Conservation (phyloP, 2,113 vertebrate species). For the Ancistrus triradiatus region DNA sequence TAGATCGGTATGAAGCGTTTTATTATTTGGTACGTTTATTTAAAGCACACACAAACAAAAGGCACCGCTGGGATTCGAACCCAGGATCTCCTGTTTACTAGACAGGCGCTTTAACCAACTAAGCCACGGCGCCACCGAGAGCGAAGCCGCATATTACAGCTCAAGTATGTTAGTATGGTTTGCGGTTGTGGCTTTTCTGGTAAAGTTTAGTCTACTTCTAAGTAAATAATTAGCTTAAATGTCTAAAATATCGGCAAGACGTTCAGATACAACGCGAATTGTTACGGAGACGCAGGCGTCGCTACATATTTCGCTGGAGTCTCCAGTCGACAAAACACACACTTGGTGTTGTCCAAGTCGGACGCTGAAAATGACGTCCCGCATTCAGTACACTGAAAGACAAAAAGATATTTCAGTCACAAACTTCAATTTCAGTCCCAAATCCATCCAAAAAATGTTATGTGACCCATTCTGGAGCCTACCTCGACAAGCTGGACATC, state of each 20-base stretch:
- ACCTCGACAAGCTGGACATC: constrained; percentile 61
- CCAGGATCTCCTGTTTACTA: constrained; percentile 57
- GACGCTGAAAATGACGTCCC: constrained; percentile 43
- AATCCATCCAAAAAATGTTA: neutral
- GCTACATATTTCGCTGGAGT: constrained; percentile 31
- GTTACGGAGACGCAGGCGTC: constrained; percentile 28
- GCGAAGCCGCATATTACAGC: neutral
- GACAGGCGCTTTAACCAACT: constrained; percentile 56
- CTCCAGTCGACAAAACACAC: constrained; percentile 52
- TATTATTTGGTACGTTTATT: too few relatives aligned
- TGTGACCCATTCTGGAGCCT: neutral
- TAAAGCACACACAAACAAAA: constrained; percentile 13
- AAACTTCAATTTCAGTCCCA: too few relatives aligned
- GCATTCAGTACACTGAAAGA: constrained; percentile 52
- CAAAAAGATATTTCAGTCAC: too few relatives aligned
- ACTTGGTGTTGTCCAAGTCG: constrained; percentile 40
- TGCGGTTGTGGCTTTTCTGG: neutral
- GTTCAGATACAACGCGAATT: neutral
- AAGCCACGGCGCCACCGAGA: constrained; percentile 48
- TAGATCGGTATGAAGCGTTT: too few relatives aligned
- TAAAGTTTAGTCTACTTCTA: too few relatives aligned
- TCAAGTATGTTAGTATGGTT: neutral
- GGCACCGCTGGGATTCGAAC: constrained; percentile 56
- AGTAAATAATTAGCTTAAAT: too few relatives aligned
- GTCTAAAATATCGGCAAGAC: too few relatives aligned